Base-by-base conservation (phyloP, 2,113 vertebrate genomes). In the Rhodinocichla rosea region DNA sequence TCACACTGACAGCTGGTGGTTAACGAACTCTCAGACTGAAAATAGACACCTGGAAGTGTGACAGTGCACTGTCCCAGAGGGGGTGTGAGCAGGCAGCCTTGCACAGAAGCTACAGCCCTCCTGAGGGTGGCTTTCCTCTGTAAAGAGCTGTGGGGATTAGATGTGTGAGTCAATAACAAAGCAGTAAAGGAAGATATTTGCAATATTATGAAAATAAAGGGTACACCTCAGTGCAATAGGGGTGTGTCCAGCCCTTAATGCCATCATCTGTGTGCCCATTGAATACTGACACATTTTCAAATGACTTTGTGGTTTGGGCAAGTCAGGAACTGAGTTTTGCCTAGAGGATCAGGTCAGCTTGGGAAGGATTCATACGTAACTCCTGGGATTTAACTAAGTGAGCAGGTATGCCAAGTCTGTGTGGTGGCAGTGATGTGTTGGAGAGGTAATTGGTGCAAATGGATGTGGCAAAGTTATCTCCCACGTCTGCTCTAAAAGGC, bases 141-240 rank as follows among this genome's bases (percentile, higher is more conserved):
- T 37, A 40, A 76, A 79, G 55, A 39, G 74, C 27, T 15, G 10
- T 22, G 55, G 37, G 85, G 83, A 83, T 90, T 94, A 94, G 17
- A 33, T 59, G 64, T 45, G 35, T 95, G 83, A 90, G 87, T 90
- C 85, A 88, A 50, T 93, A 81, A 83, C 55, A 83, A 88, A 83
- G 78, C 47, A 92, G 79, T 13, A 77, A 90, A 86, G 45, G 33
- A 56, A 77, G 50, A 45, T 89, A 90, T 64, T 90, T 90, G 79
- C 77, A 94, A 18, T 92, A 92, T 57, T 88, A 78, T 63, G 50
- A 92, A 94, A 96, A 92, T 93, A 90, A 86, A 94, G 55, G 15
- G 39, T 83, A 74, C 39, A 86, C 28, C 18, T 88, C 40, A 24
- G 9, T 77, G 59, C 45, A 86, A 60, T 21, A 97, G 42, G 88